Evolutionary conservation across 2,888 invertebrate genomes (phyloP).

Genomic region (Encarsia formosa): DNA sequence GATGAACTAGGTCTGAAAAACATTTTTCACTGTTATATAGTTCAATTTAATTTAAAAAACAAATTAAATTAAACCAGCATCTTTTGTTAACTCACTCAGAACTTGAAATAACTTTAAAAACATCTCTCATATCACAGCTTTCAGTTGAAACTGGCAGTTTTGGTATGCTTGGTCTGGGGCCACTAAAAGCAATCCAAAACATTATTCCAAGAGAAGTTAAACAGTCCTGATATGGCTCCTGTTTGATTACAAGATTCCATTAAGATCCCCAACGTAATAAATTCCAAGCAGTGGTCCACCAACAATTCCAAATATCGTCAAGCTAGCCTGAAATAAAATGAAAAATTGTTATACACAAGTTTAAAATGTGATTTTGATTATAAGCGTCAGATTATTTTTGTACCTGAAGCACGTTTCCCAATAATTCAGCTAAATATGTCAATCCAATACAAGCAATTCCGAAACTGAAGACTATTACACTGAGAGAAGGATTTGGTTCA

Average conservation of each 20-base stretch:
- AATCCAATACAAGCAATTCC: slow-evolving; percentile 75
- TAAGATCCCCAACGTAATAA: slow-evolving; percentile 82
- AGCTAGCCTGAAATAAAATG: slow-evolving; percentile 56
- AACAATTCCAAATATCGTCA: slow-evolving; percentile 82
- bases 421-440: slow-evolving; percentile 75
- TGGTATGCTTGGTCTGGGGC: slow-evolving; percentile 63
- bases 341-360: slow-evolving; percentile 1
- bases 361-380: too few species aligned
- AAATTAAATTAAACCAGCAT: too few species aligned
- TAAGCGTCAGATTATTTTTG: too few species aligned
- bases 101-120: too few species aligned
- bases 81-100: too few species aligned
- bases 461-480: slow-evolving; percentile 68
- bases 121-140: slow-evolving; percentile 58
- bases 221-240: slow-evolving; percentile 67
- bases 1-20: too few species aligned
- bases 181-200: slow-evolving; percentile 82
- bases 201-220: slow-evolving; percentile 63
- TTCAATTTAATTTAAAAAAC: too few species aligned
- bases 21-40: too few species aligned
- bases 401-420: slow-evolving; percentile 80
- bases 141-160: slow-evolving; percentile 58
- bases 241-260: slow-evolving; percentile 68
- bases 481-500: too few species aligned
- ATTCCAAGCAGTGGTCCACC: slow-evolving; percentile 84